phyloP scores from a whole-genome alignment of 2,797 vertebrate species.

The Neostethus bicornis region DNA sequence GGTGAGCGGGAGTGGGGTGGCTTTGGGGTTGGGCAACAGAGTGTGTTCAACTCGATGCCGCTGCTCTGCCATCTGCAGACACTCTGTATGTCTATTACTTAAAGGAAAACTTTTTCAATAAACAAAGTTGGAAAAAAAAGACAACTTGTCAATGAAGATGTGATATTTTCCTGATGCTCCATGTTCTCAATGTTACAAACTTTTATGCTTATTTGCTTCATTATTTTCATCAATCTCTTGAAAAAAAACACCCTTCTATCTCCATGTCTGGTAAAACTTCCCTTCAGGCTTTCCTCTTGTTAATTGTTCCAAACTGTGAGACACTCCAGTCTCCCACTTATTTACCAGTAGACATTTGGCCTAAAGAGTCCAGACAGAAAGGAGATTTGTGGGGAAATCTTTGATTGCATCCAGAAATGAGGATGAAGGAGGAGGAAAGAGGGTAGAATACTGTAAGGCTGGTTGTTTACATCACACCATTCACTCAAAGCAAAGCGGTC shows the following conservation, averaged over 20 bases:
- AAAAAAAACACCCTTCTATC: not conserved
- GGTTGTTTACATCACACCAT: too few species aligned
- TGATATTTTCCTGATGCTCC: not conserved
- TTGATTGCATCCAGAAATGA: constrained; percentile 23
- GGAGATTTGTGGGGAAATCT: constrained; percentile 14
- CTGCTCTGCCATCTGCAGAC: too few species aligned
- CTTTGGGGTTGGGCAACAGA: too few species aligned
- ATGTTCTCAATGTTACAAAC: not conserved
- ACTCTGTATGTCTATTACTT: too few species aligned
- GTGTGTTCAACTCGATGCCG: too few species aligned
- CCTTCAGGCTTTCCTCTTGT: constrained; percentile 43
- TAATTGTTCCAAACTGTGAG: constrained; percentile 59
- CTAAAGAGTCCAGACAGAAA: constrained; percentile 26
- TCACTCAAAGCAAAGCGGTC: too few species aligned
- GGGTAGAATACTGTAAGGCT: too few species aligned
- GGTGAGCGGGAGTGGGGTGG: too few species aligned
- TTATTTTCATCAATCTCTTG: not conserved
- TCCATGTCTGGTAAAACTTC: constrained; percentile 11
- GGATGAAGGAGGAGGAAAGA: not conserved
- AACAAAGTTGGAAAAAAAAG: too few species aligned
- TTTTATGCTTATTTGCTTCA: too few species aligned
- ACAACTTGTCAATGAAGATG: not conserved
- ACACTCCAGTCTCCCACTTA: constrained; percentile 57
- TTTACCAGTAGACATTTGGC: constrained; percentile 53
- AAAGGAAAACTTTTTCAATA: too few species aligned